Evolutionary conservation across 2,113 vertebrate species (phyloP), one percentile per base, ranked within the genome.

Genomic region (Diphyllodes magnificus): DNA sequence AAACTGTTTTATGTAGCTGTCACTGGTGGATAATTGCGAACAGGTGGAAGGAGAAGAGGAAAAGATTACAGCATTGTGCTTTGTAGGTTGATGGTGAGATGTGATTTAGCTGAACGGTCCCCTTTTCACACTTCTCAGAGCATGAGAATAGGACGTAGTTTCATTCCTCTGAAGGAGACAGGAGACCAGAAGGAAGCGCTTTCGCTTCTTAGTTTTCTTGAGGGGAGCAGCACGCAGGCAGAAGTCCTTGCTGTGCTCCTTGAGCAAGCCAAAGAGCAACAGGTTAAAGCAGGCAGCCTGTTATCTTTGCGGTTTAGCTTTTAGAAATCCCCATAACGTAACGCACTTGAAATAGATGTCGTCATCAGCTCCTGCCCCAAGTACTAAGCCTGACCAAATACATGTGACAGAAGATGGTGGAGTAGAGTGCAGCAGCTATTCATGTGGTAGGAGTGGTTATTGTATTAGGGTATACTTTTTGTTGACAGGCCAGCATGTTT

Each of bases 341-440:
- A 98, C 97, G 95, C 81, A 97, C 98, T 98, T 97, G 97, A 98
- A 99, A 98, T 98, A 98, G 98, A 98, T 98, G 97, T 98, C 97
- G 68, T 97, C 97, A 98, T 98, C 97, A 97, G 97, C 97, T 94
- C 87, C 95, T 95, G 95, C 96, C 96, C 97, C 51, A 82, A 92
- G 96, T 92, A 93, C 94, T 97, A 94, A 95, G 96, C 96, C 96
- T 96, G 77, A 96, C 96, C 96, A 97, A 98, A 96, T 93, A 97
- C 97, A 97, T 97, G 78, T 97, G 98, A 97, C 97, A 98, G 97
- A 98, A 98, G 97, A 97, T 98, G 98, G 97, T 97, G 94, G 96
- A 97, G 96, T 95, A 97, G 93, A 97, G 96, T 90, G 95, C 96
- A 96, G 96, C 94, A 97, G 96, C 97, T 97, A 96, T 98, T 98